Evolutionary conservation across 2,797 vertebrate genomes (phyloP).

Genomic region (Pseudocheirus occidentalis): DNA sequence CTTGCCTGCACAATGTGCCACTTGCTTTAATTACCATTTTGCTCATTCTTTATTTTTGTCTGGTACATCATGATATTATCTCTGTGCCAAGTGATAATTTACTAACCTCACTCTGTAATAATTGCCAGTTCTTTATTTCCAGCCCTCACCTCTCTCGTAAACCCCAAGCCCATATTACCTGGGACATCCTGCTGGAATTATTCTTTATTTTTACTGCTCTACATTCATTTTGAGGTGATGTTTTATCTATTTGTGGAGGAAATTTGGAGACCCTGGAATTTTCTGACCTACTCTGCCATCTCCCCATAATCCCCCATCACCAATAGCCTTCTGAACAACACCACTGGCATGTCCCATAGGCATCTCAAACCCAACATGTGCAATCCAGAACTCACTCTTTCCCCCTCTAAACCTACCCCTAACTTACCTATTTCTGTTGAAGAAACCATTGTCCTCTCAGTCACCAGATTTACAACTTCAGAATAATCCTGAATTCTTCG

Average conservation of each 20-base stretch:
- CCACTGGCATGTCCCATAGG: background rate
- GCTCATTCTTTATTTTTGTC: background rate
- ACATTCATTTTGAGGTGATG: background rate
- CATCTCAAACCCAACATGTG: background rate
- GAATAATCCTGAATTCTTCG: background rate
- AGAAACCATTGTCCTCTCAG: background rate
- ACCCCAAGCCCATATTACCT: background rate
- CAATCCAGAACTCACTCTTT: background rate
- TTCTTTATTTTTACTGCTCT: background rate
- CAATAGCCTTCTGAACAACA: background rate
- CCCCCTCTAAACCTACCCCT: background rate
- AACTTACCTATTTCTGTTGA: background rate
- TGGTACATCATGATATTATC: background rate
- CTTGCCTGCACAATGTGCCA: background rate
- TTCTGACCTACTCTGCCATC: too few relatives aligned
- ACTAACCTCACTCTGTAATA: background rate
- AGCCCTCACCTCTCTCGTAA: background rate
- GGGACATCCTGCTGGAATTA: background rate
- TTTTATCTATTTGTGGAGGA: conserved; percentile 20
- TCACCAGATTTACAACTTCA: background rate
- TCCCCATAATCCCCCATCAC: background rate
- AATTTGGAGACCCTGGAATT: background rate
- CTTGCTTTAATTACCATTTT: background rate
- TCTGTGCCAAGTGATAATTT: background rate
- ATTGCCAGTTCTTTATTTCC: background rate